These are phyloP conservation scores for Drosophila navojoa DNA, from an alignment of 1,140 invertebrate species.

Conservation along the genomic window DNA sequence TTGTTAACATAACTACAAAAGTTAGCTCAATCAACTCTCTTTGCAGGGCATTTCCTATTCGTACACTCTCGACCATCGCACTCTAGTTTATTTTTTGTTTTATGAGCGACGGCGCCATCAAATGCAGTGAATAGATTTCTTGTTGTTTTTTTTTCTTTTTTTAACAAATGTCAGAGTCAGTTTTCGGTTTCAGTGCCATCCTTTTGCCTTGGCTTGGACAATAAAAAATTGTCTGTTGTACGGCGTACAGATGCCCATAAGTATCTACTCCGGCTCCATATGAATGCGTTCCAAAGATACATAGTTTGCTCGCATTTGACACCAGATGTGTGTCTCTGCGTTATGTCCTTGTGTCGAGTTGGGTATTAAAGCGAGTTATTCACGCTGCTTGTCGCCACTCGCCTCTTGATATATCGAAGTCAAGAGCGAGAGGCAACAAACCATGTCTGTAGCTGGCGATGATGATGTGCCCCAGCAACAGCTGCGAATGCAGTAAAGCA, in stretches of 20 bases:
- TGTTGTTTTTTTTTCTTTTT: constrained; percentile 32
- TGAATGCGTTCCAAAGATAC: constrained; percentile 45
- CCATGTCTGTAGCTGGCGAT: constrained; percentile 1
- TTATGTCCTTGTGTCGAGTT: constrained; percentile 15
- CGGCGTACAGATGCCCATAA: constrained; percentile 23
- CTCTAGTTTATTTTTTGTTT: constrained; percentile 57
- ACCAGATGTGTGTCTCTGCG: constrained; percentile 24
- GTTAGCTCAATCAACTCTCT: no score
- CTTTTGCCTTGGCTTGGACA: constrained; percentile 15
- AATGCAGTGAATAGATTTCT: constrained; percentile 58
- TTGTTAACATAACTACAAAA: no score
- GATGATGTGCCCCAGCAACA: constrained; percentile 48
- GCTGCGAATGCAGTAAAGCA: constrained; percentile 71
- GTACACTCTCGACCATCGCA: no score
- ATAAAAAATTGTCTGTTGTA: constrained; percentile 67
- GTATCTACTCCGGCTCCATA: constrained; percentile 22
- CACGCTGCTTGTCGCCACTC: constrained; percentile 52
- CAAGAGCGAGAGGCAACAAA: constrained; percentile 39
- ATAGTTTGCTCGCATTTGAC: constrained; percentile 27
- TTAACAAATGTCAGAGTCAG: constrained; percentile 23
- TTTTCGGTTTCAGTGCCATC: constrained; percentile 4
- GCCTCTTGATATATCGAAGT: constrained; percentile 70
- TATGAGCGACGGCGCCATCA: constrained; percentile 71
- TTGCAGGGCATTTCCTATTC: no score
- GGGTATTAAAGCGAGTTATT: constrained; percentile 67